Percentiles rank a stretch among this genome's conserved stretches.
Conservation (phyloP, 2,797 vertebrate species). For the Lagorchestes hirsutus region DNA sequence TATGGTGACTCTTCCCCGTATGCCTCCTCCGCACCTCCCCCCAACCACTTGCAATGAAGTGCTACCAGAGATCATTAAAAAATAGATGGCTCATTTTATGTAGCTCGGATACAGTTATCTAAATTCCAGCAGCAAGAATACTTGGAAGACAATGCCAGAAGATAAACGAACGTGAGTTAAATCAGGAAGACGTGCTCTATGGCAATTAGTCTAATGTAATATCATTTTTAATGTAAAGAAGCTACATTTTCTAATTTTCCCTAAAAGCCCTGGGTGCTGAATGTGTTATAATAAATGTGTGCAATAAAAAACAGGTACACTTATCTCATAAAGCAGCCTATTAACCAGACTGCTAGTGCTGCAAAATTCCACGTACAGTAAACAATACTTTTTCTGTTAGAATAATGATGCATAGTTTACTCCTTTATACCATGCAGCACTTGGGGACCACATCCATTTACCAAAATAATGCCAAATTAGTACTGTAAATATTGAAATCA, state of each 20-base stretch:
- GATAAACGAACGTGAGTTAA: slow-evolving; percentile 81
- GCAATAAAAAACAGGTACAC: slow-evolving; percentile 86
- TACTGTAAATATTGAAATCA: slow-evolving; percentile 94
- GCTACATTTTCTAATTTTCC: slow-evolving; percentile 82
- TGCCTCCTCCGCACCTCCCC: slow-evolving; percentile 32
- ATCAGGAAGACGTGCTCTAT: slow-evolving; percentile 70
- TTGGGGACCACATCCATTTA: slow-evolving; percentile 88
- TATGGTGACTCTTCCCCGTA: slow-evolving; percentile 60
- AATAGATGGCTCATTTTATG: slow-evolving; percentile 84
- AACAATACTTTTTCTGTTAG: slow-evolving; percentile 87
- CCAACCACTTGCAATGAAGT: slow-evolving; percentile 80
- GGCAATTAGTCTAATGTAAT: slow-evolving; percentile 84
- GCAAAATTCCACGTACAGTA: slow-evolving; percentile 84
- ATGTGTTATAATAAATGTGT: slow-evolving; percentile 86
- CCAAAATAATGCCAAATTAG: slow-evolving; percentile 95
- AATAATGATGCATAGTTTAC: slow-evolving; percentile 86
- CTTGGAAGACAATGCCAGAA: slow-evolving; percentile 82
- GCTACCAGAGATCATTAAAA: slow-evolving; percentile 83
- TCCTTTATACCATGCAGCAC: slow-evolving; percentile 85
- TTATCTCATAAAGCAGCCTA: slow-evolving; percentile 87
- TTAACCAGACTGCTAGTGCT: slow-evolving; percentile 87
- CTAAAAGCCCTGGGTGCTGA: slow-evolving; percentile 82
- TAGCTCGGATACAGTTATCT: slow-evolving; percentile 82
- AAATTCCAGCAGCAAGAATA: slow-evolving; percentile 77
- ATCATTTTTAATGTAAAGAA: slow-evolving; percentile 84